These are phyloP conservation scores for Menidia menidia DNA, from an alignment of 2,797 vertebrate genomes.

Conservation along the genomic window DNA sequence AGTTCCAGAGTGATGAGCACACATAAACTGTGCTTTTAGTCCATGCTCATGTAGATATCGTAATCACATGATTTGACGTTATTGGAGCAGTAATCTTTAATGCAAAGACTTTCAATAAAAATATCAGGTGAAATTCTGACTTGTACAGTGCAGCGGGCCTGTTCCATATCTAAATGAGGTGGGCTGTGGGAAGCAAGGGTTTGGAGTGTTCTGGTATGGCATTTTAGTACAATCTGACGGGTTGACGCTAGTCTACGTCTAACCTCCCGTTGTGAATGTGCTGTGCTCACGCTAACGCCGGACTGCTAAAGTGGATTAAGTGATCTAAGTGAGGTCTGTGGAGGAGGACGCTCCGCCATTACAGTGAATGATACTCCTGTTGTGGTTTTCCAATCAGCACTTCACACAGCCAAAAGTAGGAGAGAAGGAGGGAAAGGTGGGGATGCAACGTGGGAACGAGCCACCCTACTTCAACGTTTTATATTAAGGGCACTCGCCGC, in stretches of 20 bases:
- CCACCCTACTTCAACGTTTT: conserved; percentile 72
- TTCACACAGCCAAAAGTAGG: conserved; percentile 66
- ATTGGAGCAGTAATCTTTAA: neutral
- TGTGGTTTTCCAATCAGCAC: conserved; percentile 68
- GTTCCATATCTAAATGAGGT: conserved; percentile 40
- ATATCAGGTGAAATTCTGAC: conserved; percentile 16
- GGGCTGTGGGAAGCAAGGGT: conserved; percentile 36
- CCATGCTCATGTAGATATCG: no score
- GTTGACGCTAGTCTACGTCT: conserved; percentile 54
- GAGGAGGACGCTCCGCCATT: conserved; percentile 77
- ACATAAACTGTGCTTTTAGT: neutral
- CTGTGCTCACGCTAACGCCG: conserved; percentile 52
- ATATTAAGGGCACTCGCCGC: conserved; percentile 68
- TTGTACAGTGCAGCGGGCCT: conserved; percentile 8
- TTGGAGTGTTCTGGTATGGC: conserved; percentile 51
- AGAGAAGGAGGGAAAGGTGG: conserved; percentile 71
- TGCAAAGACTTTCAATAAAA: neutral
- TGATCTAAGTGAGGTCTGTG: conserved; percentile 75
- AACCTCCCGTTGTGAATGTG: conserved; percentile 56
- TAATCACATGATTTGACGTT: no score
- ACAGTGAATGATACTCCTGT: conserved; percentile 79
- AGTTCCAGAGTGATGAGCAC: neutral
- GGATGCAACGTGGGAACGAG: conserved; percentile 67
- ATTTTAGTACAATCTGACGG: conserved; percentile 60
- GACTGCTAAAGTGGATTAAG: conserved; percentile 73